phyloP scores from a whole-genome alignment of 2,113 vertebrate genomes.

The Acrocephalus kingi region DNA sequence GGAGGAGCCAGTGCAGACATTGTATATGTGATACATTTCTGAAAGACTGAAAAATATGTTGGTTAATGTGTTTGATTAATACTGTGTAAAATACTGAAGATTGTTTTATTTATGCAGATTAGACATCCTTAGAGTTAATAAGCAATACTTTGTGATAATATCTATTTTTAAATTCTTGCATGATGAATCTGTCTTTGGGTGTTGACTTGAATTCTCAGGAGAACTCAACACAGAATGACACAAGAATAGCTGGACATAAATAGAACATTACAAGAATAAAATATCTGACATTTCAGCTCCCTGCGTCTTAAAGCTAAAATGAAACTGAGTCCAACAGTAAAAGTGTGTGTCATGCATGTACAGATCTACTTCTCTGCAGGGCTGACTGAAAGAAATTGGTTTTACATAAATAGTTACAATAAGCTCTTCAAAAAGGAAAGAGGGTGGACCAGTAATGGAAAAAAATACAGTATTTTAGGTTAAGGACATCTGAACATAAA shows the following conservation, averaged over 20 bases:
- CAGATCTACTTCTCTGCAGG: not conserved
- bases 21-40: not conserved
- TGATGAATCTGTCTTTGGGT: slow-evolving; percentile 3
- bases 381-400: not conserved
- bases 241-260: not conserved
- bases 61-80: not conserved
- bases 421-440: slow-evolving; percentile 30
- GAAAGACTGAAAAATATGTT: not conserved
- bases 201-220: slow-evolving; percentile 29
- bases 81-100: not conserved
- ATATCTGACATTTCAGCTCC: slow-evolving; percentile 24
- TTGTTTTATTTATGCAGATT: not conserved
- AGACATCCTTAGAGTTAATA: not conserved
- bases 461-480: not conserved
- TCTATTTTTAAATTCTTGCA: not conserved
- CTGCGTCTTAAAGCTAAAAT: slow-evolving; percentile 2
- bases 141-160: not conserved
- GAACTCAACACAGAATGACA: not conserved
- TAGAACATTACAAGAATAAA: slow-evolving; percentile 28
- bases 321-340: not conserved
- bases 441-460: slow-evolving; percentile 36
- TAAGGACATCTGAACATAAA: slow-evolving; percentile 26
- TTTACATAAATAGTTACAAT: slow-evolving; percentile 28
- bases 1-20: not conserved
- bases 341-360: not conserved